phyloP scores from a whole-genome alignment of 2,113 vertebrate genomes.

The Stomatorhinus ivindoensis region DNA sequence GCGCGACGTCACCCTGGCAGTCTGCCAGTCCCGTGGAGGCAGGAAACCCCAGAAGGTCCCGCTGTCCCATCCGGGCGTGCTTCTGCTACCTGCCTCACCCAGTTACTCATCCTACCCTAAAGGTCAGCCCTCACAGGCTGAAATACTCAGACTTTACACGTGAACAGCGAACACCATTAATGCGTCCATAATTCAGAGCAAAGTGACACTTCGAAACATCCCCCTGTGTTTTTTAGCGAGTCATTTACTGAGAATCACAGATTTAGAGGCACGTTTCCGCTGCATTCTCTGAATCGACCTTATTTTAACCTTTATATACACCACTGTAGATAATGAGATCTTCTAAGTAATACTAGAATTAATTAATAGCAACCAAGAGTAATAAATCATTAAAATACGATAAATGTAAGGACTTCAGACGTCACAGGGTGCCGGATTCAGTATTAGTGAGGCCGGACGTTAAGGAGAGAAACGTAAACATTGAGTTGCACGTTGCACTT shows the following conservation, averaged over 20 bases:
- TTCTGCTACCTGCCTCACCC: neutral
- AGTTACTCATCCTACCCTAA: neutral
- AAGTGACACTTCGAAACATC: neutral
- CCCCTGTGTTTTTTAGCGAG: neutral
- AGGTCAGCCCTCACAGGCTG: neutral
- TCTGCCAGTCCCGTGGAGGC: neutral
- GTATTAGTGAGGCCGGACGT: neutral
- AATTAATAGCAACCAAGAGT: neutral
- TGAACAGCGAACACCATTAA: neutral
- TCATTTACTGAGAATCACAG: neutral
- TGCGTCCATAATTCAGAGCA: neutral
- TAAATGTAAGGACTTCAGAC: neutral
- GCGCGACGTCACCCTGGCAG: no score
- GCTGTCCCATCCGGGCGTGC: neutral
- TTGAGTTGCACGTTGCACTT: neutral
- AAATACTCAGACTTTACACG: neutral
- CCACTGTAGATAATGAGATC: neutral
- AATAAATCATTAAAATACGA: neutral
- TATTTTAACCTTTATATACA: neutral
- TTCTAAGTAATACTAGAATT: neutral
- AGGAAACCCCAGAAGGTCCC: constrained; percentile 18
- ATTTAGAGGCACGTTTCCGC: neutral
- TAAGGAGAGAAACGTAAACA: neutral
- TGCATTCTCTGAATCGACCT: neutral
- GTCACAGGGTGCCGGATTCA: neutral